Conservation (phyloP, 2,113 vertebrate genomes). For the Anthoscopus minutus region DNA sequence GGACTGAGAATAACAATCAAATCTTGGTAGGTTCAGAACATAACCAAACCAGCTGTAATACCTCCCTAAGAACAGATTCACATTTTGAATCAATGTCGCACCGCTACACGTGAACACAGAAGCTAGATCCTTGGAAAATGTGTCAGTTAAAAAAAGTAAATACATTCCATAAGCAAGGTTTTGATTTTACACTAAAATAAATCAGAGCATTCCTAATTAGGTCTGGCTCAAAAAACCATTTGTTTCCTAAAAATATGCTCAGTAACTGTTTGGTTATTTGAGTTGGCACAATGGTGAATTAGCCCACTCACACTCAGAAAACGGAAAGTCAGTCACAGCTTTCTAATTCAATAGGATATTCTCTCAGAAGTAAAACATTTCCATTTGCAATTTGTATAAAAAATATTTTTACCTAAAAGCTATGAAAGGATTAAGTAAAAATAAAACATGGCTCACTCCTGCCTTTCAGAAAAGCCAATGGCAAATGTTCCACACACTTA, state of each 20-base stretch:
- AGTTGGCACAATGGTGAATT: neutral
- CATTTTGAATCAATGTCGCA: neutral
- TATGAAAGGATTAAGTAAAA: neutral
- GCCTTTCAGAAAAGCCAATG: neutral
- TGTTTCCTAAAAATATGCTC: neutral
- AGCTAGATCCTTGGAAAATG: neutral
- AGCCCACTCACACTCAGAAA: neutral
- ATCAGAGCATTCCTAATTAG: neutral
- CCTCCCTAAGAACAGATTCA: neutral
- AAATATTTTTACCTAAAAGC: neutral
- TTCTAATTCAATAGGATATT: neutral
- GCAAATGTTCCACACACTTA: conserved; percentile 6
- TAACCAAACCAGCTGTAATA: neutral
- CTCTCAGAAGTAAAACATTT: neutral
- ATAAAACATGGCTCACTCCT: neutral
- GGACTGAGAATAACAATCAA: neutral
- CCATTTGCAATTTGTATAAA: neutral
- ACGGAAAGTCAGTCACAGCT: neutral
- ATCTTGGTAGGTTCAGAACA: neutral
- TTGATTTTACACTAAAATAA: neutral
- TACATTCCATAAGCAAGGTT: neutral
- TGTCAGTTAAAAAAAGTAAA: neutral
- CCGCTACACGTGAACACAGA: neutral
- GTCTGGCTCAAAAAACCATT: neutral
- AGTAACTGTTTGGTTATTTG: neutral